Percentiles rank a stretch among this genome's conserved stretches.
These are phyloP conservation scores for Mesoligia furuncula DNA, from an alignment of 2,888 invertebrate species.

Conservation along the genomic window DNA sequence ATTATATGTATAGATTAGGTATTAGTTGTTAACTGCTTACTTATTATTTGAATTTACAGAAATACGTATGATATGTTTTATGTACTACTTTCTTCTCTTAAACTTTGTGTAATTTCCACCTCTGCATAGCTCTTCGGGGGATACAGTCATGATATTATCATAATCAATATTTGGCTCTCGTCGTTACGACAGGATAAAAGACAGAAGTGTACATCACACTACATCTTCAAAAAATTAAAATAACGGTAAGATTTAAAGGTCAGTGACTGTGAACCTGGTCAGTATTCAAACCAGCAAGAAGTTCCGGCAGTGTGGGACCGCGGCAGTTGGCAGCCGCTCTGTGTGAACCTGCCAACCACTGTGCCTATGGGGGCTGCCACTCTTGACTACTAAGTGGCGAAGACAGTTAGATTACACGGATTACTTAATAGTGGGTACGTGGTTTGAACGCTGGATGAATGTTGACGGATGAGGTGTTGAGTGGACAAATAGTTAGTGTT, in stretches of 20 bases:
- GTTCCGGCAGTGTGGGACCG: slow-evolving; percentile 57
- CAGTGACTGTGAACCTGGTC: slow-evolving; percentile 31
- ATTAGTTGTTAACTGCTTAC: too few relatives aligned
- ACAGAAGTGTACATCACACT: slow-evolving; percentile 1
- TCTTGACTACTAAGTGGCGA: slow-evolving; percentile 35
- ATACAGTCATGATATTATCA: background rate
- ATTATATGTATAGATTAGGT: too few relatives aligned
- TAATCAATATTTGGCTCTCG: background rate
- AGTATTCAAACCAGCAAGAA: slow-evolving; percentile 35
- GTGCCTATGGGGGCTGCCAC: slow-evolving; percentile 9
- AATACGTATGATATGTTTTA: too few relatives aligned
- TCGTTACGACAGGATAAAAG: background rate
- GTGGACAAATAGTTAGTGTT: background rate
- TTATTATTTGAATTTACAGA: too few relatives aligned
- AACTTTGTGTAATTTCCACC: background rate
- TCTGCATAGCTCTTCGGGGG: background rate
- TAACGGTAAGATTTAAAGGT: slow-evolving; percentile 26
- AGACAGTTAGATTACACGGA: slow-evolving; percentile 44
- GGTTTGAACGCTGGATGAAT: background rate
- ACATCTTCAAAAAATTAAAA: slow-evolving; percentile 26
- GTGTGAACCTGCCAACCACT: slow-evolving; percentile 42
- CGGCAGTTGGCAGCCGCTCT: slow-evolving; percentile 42
- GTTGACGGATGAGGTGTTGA: background rate
- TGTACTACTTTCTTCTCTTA: background rate
- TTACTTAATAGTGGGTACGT: slow-evolving; percentile 44